Base-by-base conservation (phyloP, 1,140 invertebrate species). In the Lanistes nyassanus region DNA sequence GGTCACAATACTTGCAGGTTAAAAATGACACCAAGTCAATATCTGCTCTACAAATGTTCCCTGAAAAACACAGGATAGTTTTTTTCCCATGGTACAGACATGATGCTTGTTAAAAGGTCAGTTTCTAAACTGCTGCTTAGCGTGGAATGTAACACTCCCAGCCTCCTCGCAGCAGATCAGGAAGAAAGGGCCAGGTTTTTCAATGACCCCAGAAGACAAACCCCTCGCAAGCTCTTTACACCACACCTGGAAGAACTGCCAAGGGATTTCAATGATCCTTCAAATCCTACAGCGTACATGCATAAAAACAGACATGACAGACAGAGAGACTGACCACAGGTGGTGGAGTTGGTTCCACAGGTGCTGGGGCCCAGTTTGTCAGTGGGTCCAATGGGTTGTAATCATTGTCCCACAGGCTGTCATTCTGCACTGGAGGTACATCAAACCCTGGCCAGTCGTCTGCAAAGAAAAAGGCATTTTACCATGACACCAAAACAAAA, bases 371-470 rank as follows among this genome's bases (percentile, higher is more conserved):
- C 86, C 85, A 86, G 36, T 78, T 64, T 19, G 79, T 80, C 66
- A 76, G 79, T 11, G 69, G 70, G 37, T 84, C 80, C 34, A 85
- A 29, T 37, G 84, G 84, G 68, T 79, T 83, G 79, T 83, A 86
- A 42, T 84, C 81, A 23, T 73, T 75, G 72, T 87, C 85, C 87
- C 87, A 88, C 34, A 87, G 74, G 72, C 84, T 87, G 66, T 86
- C 85, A 79, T 82, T 83, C 26, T 81, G 78, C 13, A 83, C 79
- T 5, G 80, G 78, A n/a, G 82, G 83, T 23, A 80, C 79, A 68
- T 84, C 84, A 83, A 88, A 88, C 0, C 87, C 87, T 60, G 87
- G 86, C 87, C 87, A 88, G n/a, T 86, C 85, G 70, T 86, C 83
- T 72, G 70, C 60, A 7, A 42, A 2, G 3, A 58, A 23, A 1